Conservation (phyloP, 2,888 invertebrate genomes). For the Tetranychus truncatus region DNA sequence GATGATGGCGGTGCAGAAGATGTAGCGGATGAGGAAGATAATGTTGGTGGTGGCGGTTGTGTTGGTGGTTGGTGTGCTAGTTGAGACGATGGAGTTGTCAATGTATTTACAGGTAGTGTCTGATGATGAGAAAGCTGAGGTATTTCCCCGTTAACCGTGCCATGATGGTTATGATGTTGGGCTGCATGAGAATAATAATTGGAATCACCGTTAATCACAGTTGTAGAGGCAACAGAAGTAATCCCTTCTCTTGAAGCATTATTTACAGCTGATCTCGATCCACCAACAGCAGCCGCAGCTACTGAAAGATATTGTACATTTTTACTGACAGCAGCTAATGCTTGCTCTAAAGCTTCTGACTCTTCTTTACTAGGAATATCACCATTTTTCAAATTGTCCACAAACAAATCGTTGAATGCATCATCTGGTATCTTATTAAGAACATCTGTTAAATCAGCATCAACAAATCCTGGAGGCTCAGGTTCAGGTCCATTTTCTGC, state of each 20-base stretch:
- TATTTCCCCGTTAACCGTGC: not conserved
- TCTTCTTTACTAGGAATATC: conserved; percentile 56
- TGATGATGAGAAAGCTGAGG: not conserved
- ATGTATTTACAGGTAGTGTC: too few species aligned
- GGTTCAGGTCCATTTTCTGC: conserved; percentile 7
- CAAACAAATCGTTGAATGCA: conserved; percentile 62
- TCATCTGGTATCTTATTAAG: conserved; percentile 58
- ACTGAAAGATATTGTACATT: conserved; percentile 29
- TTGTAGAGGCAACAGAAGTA: not conserved
- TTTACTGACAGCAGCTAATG: conserved; percentile 52
- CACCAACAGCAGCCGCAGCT: conserved; percentile 14
- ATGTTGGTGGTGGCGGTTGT: not conserved
- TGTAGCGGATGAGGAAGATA: not conserved
- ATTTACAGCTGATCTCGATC: not conserved
- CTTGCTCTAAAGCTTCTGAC: conserved; percentile 68
- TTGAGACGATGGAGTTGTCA: not conserved
- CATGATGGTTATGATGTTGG: not conserved
- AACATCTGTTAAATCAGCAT: conserved; percentile 50
- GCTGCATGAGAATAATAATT: conserved; percentile 8
- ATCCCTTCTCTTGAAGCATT: not conserved
- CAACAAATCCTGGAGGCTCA: conserved; percentile 10
- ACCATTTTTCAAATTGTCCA: conserved; percentile 42
- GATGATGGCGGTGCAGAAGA: not conserved
- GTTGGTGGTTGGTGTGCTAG: not conserved
- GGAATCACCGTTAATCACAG: conserved; percentile 12